Conservation (phyloP, 1,140 invertebrate species). For the Drosophila watanabei region DNA sequence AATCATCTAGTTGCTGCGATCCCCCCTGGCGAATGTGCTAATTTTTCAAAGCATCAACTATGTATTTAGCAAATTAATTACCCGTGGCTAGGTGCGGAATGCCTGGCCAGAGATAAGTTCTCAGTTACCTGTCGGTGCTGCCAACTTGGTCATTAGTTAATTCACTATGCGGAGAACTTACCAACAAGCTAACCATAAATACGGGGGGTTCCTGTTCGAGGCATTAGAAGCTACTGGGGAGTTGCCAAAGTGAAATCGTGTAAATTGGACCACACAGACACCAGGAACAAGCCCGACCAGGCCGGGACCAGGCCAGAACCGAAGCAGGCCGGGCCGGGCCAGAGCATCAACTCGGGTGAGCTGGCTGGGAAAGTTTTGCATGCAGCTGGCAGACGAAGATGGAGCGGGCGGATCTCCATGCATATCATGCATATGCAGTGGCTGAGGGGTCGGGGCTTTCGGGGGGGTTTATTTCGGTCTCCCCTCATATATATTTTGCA, state of each 20-base stretch:
- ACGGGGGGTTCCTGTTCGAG: constrained; percentile 27
- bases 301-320: constrained; percentile 43
- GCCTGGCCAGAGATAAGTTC: constrained; percentile 28
- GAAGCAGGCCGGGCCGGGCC: constrained; percentile 12
- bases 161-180: constrained; percentile 71
- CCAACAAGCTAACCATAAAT: constrained; percentile 77
- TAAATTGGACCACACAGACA: constrained; percentile 82
- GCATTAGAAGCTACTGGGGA: constrained; percentile 50
- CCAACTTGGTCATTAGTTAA: constrained; percentile 77
- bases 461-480: constrained; percentile 19
- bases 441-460: constrained; percentile 19
- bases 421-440: constrained; percentile 51
- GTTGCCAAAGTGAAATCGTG: constrained; percentile 77
- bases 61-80: constrained; percentile 69
- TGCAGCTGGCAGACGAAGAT: constrained; percentile 45
- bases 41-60: constrained; percentile 58
- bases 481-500: constrained; percentile 75
- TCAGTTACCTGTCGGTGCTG: constrained; percentile 23
- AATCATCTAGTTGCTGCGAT: not conserved
- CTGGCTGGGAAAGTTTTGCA: constrained; percentile 65
- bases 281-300: constrained; percentile 43
- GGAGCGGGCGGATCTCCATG: constrained; percentile 41
- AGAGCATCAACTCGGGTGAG: constrained; percentile 25
- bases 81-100: constrained; percentile 37
- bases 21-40: constrained; percentile 34